A percentile compares a stretch with the other conserved stretches of the same genome.
Conservation (phyloP, 1,140 invertebrate species). For the Scaptomyza graminum region DNA sequence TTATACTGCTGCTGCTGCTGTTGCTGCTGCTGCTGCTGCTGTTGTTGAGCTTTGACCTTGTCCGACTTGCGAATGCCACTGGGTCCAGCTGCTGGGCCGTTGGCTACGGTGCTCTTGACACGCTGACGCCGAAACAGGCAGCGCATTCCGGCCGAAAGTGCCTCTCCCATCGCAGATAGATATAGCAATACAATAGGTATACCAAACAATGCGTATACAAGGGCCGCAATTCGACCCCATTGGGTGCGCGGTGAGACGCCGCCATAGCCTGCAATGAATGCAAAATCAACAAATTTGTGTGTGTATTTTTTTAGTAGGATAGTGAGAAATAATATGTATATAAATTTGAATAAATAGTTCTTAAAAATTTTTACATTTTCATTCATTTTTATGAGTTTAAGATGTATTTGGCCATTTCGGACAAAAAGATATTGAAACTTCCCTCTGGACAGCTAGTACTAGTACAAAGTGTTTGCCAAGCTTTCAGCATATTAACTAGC, state of each 20-base stretch:
- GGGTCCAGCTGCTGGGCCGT: conserved; percentile 20
- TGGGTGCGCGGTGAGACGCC: conserved; percentile 95
- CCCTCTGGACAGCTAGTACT: no score
- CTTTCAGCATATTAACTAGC: neutral
- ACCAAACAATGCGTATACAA: conserved; percentile 94
- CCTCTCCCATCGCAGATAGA: conserved; percentile 92
- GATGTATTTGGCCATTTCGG: no score
- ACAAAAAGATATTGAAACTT: no score
- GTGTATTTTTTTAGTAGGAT: neutral
- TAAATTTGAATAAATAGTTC: no score
- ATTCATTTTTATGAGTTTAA: no score
- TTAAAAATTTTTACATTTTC: no score
- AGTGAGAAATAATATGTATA: no score
- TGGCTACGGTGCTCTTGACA: conserved; percentile 40
- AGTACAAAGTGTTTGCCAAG: no score
- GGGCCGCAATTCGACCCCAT: conserved; percentile 93
- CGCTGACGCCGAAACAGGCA: conserved; percentile 78
- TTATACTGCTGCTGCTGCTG: conserved; percentile 34
- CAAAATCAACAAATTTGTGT: neutral
- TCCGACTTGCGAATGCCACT: conserved; percentile 45
- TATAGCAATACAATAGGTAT: conserved; percentile 96
- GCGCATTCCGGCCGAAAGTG: conserved; percentile 85
- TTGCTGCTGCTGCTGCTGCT: no score
- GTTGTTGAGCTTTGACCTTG: conserved; percentile 39
- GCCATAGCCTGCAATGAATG: conserved; percentile 91